Base-by-base conservation (phyloP, 2,888 invertebrate species). In the Hydroisotoma schaefferi region DNA sequence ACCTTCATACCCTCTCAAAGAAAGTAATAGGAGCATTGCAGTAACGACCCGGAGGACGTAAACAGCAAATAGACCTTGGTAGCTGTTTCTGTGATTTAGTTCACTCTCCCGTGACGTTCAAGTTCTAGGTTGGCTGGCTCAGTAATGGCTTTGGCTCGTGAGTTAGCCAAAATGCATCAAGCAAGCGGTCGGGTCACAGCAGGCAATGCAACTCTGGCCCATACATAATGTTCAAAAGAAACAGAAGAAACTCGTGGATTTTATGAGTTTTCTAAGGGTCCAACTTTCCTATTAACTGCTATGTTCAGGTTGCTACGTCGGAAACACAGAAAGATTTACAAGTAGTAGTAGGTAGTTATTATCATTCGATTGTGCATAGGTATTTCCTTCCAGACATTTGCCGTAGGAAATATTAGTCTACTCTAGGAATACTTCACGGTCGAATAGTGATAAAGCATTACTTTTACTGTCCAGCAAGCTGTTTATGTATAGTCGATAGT, bases 201-300 rank as follows among this genome's bases (percentile, higher is more conserved):
- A 40, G 20, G 40, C 40, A 5, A n/a, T n/a, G 40, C n/a, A 15
- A 40, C 40, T 20, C 15, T 40, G n/a, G n/a, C 40, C 40, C 40
- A 40, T 40, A 18, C 40, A 40, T 49, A 49, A 49, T 49, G 49
- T 49, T 15, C 18, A 49, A 49, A 49, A 49, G 49, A 49, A 49
- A 49, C 51, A 52, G 51, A 52, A 29, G 51, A 52, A 33, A 28
- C 51, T 37, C 15, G n/a, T 4, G 22, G 37, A 52, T 20, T 52
- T 52, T 52, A 52, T 37, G 37, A 27, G 25, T 33, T 52, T 52
- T 52, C 28, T 29, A 3, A 52, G 51, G 10, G 18, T 52, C 40
- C 40, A 10, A 40, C 40, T 40, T 40, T 40, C 40, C 5, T 20
- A 8, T 40, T 40, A 40, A 40, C 40, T 15, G n/a, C n/a, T n/a